Conservation (phyloP, 1,140 invertebrate genomes). For the Diabrotica undecimpunctata region DNA sequence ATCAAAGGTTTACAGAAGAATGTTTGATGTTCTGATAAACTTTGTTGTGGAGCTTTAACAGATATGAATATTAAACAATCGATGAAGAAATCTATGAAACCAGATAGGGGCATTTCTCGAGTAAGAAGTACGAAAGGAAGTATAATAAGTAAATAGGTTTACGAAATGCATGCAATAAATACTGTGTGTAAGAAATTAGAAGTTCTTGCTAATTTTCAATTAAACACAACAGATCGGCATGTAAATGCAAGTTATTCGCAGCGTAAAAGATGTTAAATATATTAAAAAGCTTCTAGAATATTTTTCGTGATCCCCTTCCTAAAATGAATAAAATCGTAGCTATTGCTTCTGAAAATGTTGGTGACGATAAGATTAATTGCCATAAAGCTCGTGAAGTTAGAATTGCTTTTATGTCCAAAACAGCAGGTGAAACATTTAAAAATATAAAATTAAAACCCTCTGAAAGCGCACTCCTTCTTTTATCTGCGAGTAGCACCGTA, state of each 20-base stretch:
- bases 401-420: background rate
- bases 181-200: constrained; percentile 40
- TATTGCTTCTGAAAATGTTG: background rate
- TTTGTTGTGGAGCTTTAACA: background rate
- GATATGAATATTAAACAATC: background rate
- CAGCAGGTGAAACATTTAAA: background rate
- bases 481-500: too few species aligned
- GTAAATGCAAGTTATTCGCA: constrained; percentile 44
- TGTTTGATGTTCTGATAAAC: background rate
- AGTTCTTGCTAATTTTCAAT: constrained; percentile 37
- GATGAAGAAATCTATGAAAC: constrained; percentile 13
- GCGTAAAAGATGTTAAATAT: constrained; percentile 44
- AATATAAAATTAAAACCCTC: background rate
- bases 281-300: constrained; percentile 12
- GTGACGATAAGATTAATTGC: background rate
- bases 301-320: background rate
- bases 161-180: too few species aligned
- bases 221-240: constrained; percentile 46
- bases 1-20: too few species aligned
- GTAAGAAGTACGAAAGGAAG: constrained; percentile 43
- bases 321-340: background rate
- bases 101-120: constrained; percentile 42
- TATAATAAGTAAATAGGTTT: constrained; percentile 45
- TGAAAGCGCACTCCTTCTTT: background rate
- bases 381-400: background rate